Evolutionary conservation across 2,797 vertebrate genomes (phyloP).

Genomic region (Spheniscus humboldti): DNA sequence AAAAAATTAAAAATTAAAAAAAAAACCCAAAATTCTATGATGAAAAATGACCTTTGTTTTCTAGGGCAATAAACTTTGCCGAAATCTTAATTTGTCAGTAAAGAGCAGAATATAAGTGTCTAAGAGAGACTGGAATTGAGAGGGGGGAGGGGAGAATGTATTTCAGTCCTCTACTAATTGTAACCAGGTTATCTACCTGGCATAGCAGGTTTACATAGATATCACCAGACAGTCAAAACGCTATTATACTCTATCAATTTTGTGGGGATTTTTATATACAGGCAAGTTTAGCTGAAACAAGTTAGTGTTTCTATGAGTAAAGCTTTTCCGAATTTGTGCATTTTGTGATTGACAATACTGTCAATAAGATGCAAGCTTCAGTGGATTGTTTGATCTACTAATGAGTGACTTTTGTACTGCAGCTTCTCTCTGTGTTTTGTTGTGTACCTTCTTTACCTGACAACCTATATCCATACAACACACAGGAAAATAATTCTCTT

Average conservation of each 20-base stretch:
- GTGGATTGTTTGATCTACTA: neutral
- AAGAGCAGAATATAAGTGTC: neutral
- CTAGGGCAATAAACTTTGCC: neutral
- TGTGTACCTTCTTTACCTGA: neutral
- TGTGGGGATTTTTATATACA: neutral
- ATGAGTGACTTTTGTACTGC: neutral
- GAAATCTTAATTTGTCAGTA: neutral
- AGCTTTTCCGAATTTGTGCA: neutral
- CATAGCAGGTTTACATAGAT: neutral
- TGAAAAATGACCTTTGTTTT: neutral
- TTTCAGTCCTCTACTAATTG: neutral
- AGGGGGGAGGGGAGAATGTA: too few species aligned
- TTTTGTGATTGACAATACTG: neutral
- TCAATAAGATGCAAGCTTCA: neutral
- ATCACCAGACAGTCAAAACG: neutral
- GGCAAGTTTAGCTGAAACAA: neutral
- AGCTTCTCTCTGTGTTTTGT: neutral
- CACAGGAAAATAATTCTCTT: neutral
- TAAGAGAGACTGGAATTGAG: neutral
- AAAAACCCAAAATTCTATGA: too few species aligned
- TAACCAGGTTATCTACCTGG: neutral
- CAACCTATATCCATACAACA: accelerated
- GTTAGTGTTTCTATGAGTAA: neutral
- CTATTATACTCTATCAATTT: accelerated
- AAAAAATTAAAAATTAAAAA: neutral